These are phyloP conservation scores for Scopus umbretta DNA, from an alignment of 2,113 vertebrate species.

Conservation along the genomic window DNA sequence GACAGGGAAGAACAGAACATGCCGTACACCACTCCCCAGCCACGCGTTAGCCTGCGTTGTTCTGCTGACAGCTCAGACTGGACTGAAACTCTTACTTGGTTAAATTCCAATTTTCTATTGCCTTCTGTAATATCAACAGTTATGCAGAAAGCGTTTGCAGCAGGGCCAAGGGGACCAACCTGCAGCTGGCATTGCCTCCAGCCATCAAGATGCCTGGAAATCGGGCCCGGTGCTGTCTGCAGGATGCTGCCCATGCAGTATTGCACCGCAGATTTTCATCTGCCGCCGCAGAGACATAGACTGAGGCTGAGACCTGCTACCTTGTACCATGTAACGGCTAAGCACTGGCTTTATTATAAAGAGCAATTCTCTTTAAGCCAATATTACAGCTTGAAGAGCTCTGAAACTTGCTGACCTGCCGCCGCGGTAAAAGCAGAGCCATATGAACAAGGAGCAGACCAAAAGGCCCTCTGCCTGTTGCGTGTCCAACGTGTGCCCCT, in stretches of 20 bases:
- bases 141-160: background rate
- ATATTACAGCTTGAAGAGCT: background rate
- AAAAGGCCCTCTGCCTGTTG: background rate
- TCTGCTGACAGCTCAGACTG: background rate
- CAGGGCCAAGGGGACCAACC: background rate
- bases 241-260: background rate
- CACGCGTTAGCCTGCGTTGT: background rate
- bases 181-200: background rate
- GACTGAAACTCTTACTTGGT: background rate
- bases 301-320: background rate
- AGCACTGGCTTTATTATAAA: background rate
- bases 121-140: background rate
- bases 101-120: background rate
- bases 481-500: accelerated
- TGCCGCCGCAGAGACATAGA: background rate
- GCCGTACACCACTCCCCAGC: background rate
- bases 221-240: background rate
- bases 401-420: background rate
- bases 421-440: background rate
- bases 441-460: accelerated
- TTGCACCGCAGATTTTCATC: background rate
- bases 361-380: background rate
- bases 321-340: background rate
- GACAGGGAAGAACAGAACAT: background rate
- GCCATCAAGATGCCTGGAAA: background rate